Percentiles rank a stretch among this genome's conserved stretches.
Conservation (phyloP, 2,797 vertebrate species). For the Ateles fusciceps region DNA sequence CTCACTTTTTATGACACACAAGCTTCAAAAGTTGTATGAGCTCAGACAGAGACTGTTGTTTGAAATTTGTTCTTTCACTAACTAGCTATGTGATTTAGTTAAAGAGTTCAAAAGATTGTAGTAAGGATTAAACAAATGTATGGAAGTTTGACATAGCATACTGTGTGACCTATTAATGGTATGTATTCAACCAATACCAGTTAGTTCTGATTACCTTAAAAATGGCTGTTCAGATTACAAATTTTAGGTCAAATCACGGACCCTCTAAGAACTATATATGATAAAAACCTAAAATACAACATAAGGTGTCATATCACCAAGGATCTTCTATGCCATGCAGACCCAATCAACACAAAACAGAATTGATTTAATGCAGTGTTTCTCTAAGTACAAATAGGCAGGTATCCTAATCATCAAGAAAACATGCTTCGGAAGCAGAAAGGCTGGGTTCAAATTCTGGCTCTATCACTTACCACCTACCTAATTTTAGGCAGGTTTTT, state of each 20-base stretch:
- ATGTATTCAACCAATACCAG: neutral
- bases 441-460: neutral
- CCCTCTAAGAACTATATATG: neutral
- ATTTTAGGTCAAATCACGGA: neutral
- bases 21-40: neutral
- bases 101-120: neutral
- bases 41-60: neutral
- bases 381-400: neutral
- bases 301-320: neutral
- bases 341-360: neutral
- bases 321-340: neutral
- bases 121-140: constrained; percentile 41
- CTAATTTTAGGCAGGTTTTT: neutral
- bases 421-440: neutral
- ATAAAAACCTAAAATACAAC: neutral
- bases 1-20: neutral
- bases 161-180: neutral
- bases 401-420: neutral
- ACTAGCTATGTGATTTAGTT: neutral
- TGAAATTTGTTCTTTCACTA: constrained; percentile 17
- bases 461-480: neutral
- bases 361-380: neutral
- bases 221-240: constrained; percentile 35
- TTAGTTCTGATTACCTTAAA: constrained; percentile 35
- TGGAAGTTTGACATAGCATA: neutral